Conservation (phyloP, 2,888 invertebrate genomes). For the Xestia c-nigrum region DNA sequence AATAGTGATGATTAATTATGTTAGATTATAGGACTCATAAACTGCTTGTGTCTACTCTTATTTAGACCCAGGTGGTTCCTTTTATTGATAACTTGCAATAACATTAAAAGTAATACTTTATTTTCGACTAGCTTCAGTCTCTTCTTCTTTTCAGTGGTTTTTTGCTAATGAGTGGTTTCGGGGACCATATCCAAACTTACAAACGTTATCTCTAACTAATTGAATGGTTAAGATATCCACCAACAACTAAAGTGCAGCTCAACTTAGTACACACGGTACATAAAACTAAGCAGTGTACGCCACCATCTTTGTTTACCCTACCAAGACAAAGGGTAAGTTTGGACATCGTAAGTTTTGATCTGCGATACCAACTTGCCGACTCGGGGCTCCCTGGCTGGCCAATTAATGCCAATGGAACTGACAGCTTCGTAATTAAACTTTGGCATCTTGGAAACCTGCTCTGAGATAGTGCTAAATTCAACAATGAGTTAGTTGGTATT, state of each 20-base stretch:
- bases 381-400: constrained; percentile 33
- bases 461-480: constrained; percentile 36
- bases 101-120: too few relatives aligned
- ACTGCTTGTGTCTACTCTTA: not conserved
- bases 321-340: constrained; percentile 61
- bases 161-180: not conserved
- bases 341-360: constrained; percentile 61
- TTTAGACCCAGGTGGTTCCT: not conserved
- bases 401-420: constrained; percentile 60
- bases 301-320: constrained; percentile 45
- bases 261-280: constrained; percentile 5
- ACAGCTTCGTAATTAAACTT: constrained; percentile 62
- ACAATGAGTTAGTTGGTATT: constrained; percentile 25
- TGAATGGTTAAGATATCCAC: not conserved
- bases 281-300: constrained; percentile 19
- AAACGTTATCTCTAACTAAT: not conserved
- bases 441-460: constrained; percentile 39
- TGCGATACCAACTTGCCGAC: constrained; percentile 46
- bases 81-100: too few relatives aligned
- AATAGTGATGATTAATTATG: not conserved
- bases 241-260: not conserved
- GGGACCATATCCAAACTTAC: not conserved
- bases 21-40: not conserved
- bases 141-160: not conserved
- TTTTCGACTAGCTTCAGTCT: too few relatives aligned